phyloP scores from a whole-genome alignment of 2,888 invertebrate species.

The Ennomos quercinarius region DNA sequence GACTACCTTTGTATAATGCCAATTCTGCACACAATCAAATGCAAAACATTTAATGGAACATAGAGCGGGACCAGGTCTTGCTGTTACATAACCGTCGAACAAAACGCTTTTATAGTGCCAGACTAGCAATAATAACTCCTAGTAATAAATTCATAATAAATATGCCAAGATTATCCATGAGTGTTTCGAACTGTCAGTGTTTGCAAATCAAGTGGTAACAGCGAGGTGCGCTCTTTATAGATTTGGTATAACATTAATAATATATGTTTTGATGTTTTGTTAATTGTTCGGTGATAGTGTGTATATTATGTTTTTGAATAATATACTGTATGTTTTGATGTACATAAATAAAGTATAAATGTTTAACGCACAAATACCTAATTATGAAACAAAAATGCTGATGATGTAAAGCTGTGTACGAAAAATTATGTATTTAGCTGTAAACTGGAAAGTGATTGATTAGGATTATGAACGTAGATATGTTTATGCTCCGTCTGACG shows the following conservation, averaged over 20 bases:
- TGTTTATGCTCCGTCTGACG: slow-evolving; percentile 61
- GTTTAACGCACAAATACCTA: slow-evolving; percentile 83
- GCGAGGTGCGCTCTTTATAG: slow-evolving; percentile 56
- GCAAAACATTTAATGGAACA: neutral
- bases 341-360: slow-evolving; percentile 85
- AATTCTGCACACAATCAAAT: neutral
- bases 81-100: slow-evolving; percentile 19
- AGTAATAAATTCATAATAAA: slow-evolving; percentile 62
- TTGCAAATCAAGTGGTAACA: slow-evolving; percentile 22
- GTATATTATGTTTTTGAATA: slow-evolving; percentile 78
- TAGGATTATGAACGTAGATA: slow-evolving; percentile 71
- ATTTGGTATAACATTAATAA: slow-evolving; percentile 58
- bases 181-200: slow-evolving; percentile 47
- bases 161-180: slow-evolving; percentile 58
- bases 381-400: slow-evolving; percentile 69
- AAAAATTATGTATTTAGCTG: slow-evolving; percentile 79
- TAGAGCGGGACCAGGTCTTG: slow-evolving; percentile 29
- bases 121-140: slow-evolving; percentile 67
- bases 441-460: slow-evolving; percentile 72
- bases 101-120: slow-evolving; percentile 37
- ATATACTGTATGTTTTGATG: slow-evolving; percentile 83
- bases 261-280: slow-evolving; percentile 68
- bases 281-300: slow-evolving; percentile 76
- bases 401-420: slow-evolving; percentile 71
- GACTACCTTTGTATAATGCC: neutral